A percentile compares a stretch with the other conserved stretches of the same genome.
Conservation (phyloP, 2,113 vertebrate genomes). For the Onychorhynchus coronatus region DNA sequence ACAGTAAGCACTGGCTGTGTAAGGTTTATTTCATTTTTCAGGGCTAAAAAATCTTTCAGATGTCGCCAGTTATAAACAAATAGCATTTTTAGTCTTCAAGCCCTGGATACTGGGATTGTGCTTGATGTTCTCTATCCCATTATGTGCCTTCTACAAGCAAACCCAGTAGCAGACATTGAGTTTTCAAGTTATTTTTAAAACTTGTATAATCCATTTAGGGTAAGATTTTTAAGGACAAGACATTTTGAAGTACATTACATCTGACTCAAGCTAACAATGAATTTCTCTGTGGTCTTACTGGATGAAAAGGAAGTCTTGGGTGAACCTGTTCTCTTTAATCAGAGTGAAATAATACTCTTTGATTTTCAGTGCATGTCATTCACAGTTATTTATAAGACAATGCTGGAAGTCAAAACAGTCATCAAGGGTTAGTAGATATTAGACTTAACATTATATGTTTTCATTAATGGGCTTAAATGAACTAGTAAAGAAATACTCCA, state of each 20-base stretch:
- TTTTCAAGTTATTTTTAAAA: constrained; percentile 30
- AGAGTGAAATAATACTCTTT: constrained; percentile 57
- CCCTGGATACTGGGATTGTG: neutral
- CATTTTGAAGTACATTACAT: constrained; percentile 43
- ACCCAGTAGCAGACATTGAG: neutral
- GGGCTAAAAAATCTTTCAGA: neutral
- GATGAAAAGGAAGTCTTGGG: constrained; percentile 42
- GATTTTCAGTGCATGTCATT: constrained; percentile 63
- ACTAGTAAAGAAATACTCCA: constrained; percentile 45
- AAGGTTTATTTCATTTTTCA: neutral
- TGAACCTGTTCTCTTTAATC: constrained; percentile 60
- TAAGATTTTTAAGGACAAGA: constrained; percentile 42
- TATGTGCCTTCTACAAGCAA: neutral
- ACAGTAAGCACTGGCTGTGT: neutral
- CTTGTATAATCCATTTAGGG: constrained; percentile 28
- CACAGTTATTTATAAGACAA: constrained; percentile 70
- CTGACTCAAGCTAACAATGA: constrained; percentile 43
- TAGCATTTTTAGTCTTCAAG: neutral
- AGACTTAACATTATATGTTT: constrained; percentile 50
- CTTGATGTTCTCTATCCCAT: neutral
- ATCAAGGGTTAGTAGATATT: constrained; percentile 64
- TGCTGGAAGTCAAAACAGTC: constrained; percentile 67
- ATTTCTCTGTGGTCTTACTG: constrained; percentile 54
- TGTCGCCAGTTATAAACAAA: neutral
- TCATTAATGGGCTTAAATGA: constrained; percentile 57